A percentile compares a stretch with the other conserved stretches of the same genome.
These are phyloP conservation scores for Corbicula japonica DNA, from an alignment of 2,888 invertebrate genomes.

Conservation along the genomic window DNA sequence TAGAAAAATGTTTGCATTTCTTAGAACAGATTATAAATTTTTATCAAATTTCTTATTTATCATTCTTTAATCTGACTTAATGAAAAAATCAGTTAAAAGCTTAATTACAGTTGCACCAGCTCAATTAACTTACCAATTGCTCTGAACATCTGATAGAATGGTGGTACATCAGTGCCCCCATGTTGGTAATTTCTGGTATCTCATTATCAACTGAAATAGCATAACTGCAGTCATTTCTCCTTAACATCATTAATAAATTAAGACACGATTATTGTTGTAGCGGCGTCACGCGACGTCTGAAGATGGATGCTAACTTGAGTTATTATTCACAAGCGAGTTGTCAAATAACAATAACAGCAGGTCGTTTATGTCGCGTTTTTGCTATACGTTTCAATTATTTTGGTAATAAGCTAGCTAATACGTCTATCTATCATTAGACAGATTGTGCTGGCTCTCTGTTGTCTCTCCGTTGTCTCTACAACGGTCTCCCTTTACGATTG, in stretches of 20 bases:
- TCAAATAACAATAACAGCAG: conserved; percentile 6
- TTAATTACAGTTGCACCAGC: too few relatives aligned
- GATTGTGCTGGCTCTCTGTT: too few relatives aligned
- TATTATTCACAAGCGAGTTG: conserved; percentile 3
- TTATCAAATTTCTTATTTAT: too few relatives aligned
- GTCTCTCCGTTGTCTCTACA: too few relatives aligned
- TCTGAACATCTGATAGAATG: too few relatives aligned
- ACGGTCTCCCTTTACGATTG: too few relatives aligned
- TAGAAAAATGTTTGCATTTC: too few relatives aligned
- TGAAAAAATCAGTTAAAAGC: too few relatives aligned
- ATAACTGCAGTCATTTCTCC: conserved; percentile 10
- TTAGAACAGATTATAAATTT: too few relatives aligned
- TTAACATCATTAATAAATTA: conserved; percentile 21
- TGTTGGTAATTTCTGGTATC: conserved; percentile 1
- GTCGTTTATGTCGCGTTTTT: background rate
- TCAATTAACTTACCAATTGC: too few relatives aligned
- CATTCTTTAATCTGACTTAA: too few relatives aligned
- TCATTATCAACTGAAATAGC: conserved; percentile 16
- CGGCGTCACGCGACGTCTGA: conserved; percentile 2
- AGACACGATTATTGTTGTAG: background rate
- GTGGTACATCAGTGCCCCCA: too few relatives aligned
- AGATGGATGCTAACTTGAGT: conserved; percentile 15
- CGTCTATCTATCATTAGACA: conserved; percentile 16
- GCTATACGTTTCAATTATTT: conserved; percentile 49
- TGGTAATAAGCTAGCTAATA: conserved; percentile 42